Conservation (phyloP, 2,113 vertebrate genomes). For the Rutilus rutilus region DNA sequence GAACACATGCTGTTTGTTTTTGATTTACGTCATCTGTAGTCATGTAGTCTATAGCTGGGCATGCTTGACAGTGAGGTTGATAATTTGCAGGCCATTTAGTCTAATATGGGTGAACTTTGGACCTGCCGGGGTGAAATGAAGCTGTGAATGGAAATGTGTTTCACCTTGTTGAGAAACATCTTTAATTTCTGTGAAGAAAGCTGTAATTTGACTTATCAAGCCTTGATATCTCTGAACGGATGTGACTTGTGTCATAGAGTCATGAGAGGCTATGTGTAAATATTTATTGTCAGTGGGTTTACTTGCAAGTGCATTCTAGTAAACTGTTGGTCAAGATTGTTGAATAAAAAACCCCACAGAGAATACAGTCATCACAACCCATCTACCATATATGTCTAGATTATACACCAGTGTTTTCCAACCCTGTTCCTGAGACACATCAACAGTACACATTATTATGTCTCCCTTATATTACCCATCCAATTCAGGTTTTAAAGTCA, state of each 20-base stretch:
- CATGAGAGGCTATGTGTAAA: not conserved
- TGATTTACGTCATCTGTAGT: constrained; percentile 25
- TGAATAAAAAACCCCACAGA: not conserved
- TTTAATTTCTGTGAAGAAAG: not conserved
- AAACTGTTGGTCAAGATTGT: not conserved
- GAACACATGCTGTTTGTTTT: constrained; percentile 33
- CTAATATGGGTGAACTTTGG: constrained; percentile 35
- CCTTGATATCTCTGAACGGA: not conserved
- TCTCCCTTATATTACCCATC: not conserved
- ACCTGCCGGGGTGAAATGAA: not conserved
- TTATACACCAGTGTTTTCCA: not conserved
- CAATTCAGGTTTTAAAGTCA: not conserved
- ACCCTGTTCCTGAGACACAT: not conserved
- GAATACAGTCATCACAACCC: not conserved
- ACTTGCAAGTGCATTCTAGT: not conserved
- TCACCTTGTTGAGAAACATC: not conserved
- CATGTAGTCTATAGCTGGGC: constrained; percentile 15
- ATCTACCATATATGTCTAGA: not conserved
- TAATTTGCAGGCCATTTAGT: constrained; percentile 53
- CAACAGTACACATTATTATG: not conserved
- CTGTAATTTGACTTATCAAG: not conserved
- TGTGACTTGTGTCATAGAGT: not conserved
- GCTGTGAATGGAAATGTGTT: not conserved
- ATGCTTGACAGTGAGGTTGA: constrained; percentile 59
- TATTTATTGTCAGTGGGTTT: not conserved